Evolutionary conservation across 2,113 vertebrate species (phyloP).

Genomic region (Pedetes capensis): DNA sequence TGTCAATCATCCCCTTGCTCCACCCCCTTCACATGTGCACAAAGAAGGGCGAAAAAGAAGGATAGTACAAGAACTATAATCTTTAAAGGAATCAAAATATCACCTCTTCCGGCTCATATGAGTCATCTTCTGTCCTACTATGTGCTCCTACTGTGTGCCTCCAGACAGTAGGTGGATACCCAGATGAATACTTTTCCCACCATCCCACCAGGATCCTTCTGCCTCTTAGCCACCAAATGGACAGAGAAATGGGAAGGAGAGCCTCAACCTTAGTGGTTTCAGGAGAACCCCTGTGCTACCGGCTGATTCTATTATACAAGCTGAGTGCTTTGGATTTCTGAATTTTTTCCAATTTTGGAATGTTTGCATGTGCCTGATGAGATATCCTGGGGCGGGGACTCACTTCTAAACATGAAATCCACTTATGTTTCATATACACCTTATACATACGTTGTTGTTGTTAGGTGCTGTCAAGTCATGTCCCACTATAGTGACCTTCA

Average conservation of each 20-base stretch:
- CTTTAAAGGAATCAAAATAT: neutral
- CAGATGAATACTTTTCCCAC: neutral
- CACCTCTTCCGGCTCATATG: fast-evolving
- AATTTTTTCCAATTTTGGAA: neutral
- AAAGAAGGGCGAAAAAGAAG: neutral
- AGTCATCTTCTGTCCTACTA: neutral
- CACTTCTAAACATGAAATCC: too few species aligned
- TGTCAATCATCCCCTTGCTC: neutral
- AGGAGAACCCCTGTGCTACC: neutral
- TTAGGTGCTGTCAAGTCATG: too few species aligned
- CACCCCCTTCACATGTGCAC: fast-evolving
- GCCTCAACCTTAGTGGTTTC: neutral
- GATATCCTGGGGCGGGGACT: neutral
- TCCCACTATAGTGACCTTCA: too few species aligned
- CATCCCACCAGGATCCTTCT: neutral
- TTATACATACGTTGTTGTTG: too few species aligned
- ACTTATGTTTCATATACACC: neutral
- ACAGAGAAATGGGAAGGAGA: neutral
- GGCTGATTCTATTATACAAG: neutral
- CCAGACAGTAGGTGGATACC: fast-evolving
- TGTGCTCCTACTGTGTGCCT: neutral
- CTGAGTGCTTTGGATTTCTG: neutral
- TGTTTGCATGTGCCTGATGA: neutral
- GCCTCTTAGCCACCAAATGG: neutral
- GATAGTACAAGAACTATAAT: neutral